Percentiles rank a stretch among this genome's conserved stretches.
Evolutionary conservation across 2,113 vertebrate genomes (phyloP).

Genomic region (Bombycilla garrulus): DNA sequence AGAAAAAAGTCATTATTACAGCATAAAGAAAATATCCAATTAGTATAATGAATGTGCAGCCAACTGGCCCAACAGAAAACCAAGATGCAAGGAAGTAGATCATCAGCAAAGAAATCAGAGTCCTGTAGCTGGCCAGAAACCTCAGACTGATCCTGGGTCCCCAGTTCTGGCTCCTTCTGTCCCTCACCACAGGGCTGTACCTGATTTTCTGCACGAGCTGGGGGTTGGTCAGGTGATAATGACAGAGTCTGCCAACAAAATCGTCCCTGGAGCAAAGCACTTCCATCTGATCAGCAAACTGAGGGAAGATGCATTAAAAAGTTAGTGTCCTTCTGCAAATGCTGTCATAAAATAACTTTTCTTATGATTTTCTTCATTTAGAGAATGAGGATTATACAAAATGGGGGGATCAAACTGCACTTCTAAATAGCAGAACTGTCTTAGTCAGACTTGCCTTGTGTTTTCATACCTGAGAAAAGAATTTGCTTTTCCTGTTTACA

Average conservation of each 20-base stretch:
- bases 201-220: neutral
- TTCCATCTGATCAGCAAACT: slow-evolving; percentile 85
- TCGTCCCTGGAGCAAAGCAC: slow-evolving; percentile 82
- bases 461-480: neutral
- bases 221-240: slow-evolving; percentile 77
- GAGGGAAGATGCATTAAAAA: neutral
- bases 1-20: slow-evolving; percentile 73
- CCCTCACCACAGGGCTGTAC: slow-evolving; percentile 66
- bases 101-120: slow-evolving; percentile 76
- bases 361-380: neutral
- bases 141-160: slow-evolving; percentile 85
- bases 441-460: neutral
- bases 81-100: slow-evolving; percentile 77
- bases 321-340: neutral
- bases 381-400: neutral
- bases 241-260: slow-evolving; percentile 84
- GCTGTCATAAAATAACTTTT: neutral
- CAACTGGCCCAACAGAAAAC: slow-evolving; percentile 74
- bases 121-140: slow-evolving; percentile 88
- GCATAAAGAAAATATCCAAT: slow-evolving; percentile 77
- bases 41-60: slow-evolving; percentile 78
- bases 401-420: neutral
- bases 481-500: neutral
- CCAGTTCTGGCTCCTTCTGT: neutral
- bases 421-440: neutral